Conservation (phyloP, 2,888 invertebrate genomes). For the Phorcus lineatus region DNA sequence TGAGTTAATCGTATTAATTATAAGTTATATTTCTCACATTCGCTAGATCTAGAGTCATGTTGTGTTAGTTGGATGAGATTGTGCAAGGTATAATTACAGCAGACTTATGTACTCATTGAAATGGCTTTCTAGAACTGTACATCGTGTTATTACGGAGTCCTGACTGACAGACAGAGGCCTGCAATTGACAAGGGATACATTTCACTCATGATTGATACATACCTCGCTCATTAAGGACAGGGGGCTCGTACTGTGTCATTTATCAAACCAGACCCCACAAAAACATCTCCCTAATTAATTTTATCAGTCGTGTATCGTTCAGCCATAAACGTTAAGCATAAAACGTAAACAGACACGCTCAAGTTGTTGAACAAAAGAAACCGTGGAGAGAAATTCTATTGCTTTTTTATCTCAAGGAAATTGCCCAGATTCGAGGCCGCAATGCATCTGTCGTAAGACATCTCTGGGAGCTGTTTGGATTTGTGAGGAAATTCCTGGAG, state of each 20-base stretch:
- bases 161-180: neutral
- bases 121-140: neutral
- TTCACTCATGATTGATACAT: neutral
- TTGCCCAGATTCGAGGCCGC: neutral
- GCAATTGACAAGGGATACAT: conserved; percentile 1
- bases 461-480: no score
- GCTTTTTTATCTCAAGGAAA: neutral
- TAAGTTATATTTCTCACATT: no score
- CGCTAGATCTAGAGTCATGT: no score
- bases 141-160: neutral
- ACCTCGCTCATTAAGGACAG: neutral
- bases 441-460: no score
- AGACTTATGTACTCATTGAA: no score
- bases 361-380: conserved; percentile 1
- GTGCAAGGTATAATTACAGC: no score
- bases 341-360: conserved; percentile 7
- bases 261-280: neutral
- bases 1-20: no score
- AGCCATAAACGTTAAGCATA: neutral
- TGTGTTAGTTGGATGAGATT: no score
- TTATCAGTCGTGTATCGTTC: neutral
- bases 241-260: neutral
- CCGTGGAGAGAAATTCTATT: neutral
- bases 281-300: neutral
- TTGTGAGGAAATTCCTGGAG: no score